Evolutionary conservation across 2,113 vertebrate genomes (phyloP).

Genomic region (Mesembrinibis cayennensis): DNA sequence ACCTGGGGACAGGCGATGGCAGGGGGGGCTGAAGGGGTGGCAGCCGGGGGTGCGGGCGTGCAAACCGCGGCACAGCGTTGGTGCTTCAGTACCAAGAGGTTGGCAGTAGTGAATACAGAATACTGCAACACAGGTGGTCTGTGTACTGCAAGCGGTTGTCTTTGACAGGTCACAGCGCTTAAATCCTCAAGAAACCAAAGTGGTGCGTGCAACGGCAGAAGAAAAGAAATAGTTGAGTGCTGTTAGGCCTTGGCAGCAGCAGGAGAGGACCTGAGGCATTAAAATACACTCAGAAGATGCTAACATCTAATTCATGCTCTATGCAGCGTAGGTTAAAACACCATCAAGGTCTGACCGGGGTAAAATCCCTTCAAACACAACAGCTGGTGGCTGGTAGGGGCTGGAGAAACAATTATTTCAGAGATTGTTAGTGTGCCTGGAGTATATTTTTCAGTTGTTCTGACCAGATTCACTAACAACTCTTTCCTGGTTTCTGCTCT

Average conservation of each 20-base stretch:
- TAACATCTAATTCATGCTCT: fast-evolving
- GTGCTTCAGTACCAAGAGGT: not conserved
- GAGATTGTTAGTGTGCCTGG: not conserved
- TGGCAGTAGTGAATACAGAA: not conserved
- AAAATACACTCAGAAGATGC: not conserved
- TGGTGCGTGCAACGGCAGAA: not conserved
- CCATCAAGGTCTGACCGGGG: not conserved
- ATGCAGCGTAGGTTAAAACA: not conserved
- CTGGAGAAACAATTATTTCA: not conserved
- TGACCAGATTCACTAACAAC: not conserved
- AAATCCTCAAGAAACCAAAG: not conserved
- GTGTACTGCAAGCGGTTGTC: not conserved
- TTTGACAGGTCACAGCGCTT: not conserved
- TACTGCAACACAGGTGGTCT: no score
- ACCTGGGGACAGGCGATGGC: not conserved
- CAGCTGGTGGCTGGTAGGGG: not conserved
- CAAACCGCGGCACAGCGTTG: not conserved
- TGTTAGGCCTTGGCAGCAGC: not conserved
- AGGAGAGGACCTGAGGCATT: not conserved
- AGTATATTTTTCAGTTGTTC: not conserved
- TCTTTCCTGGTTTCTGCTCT: not conserved
- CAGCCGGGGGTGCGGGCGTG: no score
- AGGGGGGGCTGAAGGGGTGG: not conserved
- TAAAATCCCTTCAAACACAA: not conserved
- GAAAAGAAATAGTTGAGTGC: not conserved